Percentiles rank a stretch among this genome's conserved stretches.
These are phyloP conservation scores for Heliconius hermathena DNA, from an alignment of 1,140 invertebrate species.

Conservation along the genomic window DNA sequence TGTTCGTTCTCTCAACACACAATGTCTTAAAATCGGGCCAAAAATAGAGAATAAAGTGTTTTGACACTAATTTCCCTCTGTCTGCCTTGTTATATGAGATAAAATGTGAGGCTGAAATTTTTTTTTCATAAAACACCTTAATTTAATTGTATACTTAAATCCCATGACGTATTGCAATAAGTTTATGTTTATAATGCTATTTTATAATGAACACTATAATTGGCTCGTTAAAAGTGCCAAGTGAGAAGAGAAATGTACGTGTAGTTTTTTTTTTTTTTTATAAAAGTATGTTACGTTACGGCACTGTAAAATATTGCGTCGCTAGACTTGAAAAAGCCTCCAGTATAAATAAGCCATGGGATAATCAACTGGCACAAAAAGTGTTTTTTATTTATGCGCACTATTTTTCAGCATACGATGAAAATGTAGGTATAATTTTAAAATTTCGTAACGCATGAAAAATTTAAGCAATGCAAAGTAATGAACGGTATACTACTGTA, in stretches of 20 bases:
- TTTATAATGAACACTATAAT: not conserved
- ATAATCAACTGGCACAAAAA: conserved; percentile 33
- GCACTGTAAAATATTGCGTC: conserved; percentile 28
- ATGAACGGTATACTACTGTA: not conserved
- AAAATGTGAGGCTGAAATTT: too few species aligned
- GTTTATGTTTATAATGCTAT: not conserved
- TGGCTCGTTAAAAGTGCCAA: not conserved
- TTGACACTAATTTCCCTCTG: too few species aligned
- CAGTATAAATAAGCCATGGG: conserved; percentile 27
- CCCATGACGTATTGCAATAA: not conserved
- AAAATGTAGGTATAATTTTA: conserved; percentile 8
- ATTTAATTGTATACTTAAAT: not conserved
- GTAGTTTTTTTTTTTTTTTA: not conserved
- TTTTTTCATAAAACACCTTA: not conserved
- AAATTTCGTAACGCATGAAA: conserved; percentile 12
- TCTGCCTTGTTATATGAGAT: too few species aligned
- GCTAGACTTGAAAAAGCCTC: conserved; percentile 23
- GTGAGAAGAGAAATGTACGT: conserved; percentile 5
- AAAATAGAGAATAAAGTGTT: too few species aligned
- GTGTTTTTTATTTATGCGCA: conserved; percentile 32
- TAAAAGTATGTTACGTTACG: not conserved
- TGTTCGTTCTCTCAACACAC: too few species aligned
- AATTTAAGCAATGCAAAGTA: not conserved
- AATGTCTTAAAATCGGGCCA: too few species aligned
- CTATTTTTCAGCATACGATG: conserved; percentile 18